Evolutionary conservation across 2,888 invertebrate species (phyloP).

Genomic region (Polyploca ridens): DNA sequence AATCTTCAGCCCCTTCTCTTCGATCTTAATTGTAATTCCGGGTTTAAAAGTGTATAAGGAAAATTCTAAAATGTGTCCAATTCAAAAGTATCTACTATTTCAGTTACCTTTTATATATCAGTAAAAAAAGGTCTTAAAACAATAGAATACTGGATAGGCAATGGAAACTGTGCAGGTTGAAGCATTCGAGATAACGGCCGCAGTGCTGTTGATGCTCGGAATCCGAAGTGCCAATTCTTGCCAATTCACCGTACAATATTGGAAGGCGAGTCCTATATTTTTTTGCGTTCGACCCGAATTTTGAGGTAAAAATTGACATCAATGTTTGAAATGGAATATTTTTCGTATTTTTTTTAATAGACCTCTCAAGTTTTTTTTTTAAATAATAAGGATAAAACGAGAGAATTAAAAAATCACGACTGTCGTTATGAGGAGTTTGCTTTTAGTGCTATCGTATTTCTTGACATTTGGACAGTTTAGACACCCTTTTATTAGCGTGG

Average conservation of each 20-base stretch:
- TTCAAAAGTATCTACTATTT: too few species aligned
- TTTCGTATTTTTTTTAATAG: not conserved
- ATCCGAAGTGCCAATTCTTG: slow-evolving; percentile 50
- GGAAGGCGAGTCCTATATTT: slow-evolving; percentile 33
- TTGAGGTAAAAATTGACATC: slow-evolving; percentile 20
- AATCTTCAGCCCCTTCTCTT: too few species aligned
- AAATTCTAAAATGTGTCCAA: too few species aligned
- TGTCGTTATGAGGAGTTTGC: too few species aligned
- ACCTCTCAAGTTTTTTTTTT: too few species aligned
- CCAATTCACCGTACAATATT: slow-evolving; percentile 50
- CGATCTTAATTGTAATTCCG: too few species aligned
- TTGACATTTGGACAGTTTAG: too few species aligned
- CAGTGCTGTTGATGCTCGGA: slow-evolving; percentile 16
- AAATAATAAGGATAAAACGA: too few species aligned
- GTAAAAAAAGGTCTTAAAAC: not conserved
- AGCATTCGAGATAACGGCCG: slow-evolving; percentile 10
- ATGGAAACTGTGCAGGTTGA: slow-evolving; percentile 16
- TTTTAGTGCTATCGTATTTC: too few species aligned
- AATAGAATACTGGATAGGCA: slow-evolving; percentile 7
- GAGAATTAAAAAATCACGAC: too few species aligned
- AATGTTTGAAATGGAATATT: not conserved
- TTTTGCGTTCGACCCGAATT: slow-evolving; percentile 31
- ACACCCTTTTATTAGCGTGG: too few species aligned
- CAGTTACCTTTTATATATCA: not conserved
- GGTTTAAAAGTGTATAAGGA: too few species aligned